Evolutionary conservation across 2,888 invertebrate species (phyloP).

Genomic region (Anoplius nigerrimus): DNA sequence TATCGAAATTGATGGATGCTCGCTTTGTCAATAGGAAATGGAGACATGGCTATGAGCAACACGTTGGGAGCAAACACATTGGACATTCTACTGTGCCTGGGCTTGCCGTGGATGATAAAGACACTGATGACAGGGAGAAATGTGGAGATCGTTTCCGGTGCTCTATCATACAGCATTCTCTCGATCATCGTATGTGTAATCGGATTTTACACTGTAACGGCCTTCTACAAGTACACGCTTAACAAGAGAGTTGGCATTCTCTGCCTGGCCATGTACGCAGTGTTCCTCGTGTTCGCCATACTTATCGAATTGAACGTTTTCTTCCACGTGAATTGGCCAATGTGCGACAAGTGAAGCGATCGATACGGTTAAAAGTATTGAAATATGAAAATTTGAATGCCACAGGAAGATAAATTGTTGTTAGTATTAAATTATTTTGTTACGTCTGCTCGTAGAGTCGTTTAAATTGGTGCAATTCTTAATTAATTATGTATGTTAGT

Average conservation of each 20-base stretch:
- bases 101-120: slow-evolving; percentile 90
- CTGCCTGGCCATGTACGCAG: slow-evolving; percentile 81
- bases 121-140: slow-evolving; percentile 78
- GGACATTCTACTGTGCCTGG: slow-evolving; percentile 88
- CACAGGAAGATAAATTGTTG: no score
- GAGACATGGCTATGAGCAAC: slow-evolving; percentile 91
- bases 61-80: slow-evolving; percentile 90
- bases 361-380: no score
- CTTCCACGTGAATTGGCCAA: slow-evolving; percentile 70
- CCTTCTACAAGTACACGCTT: slow-evolving; percentile 83
- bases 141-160: slow-evolving; percentile 85
- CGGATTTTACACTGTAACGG: slow-evolving; percentile 82
- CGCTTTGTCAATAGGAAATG: slow-evolving; percentile 85
- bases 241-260: slow-evolving; percentile 83
- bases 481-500: no score
- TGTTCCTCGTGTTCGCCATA: slow-evolving; percentile 86
- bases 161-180: slow-evolving; percentile 88
- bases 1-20: no score
- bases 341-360: slow-evolving; percentile 48
- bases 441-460: no score
- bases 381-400: no score
- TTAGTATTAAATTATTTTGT: no score
- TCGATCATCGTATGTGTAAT: slow-evolving; percentile 86
- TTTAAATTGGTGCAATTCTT: no score
- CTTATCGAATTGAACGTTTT: slow-evolving; percentile 87